A percentile compares a stretch with the other conserved stretches of the same genome.
phyloP scores from a whole-genome alignment of 2,113 vertebrate genomes.

The Alligator sinensis region DNA sequence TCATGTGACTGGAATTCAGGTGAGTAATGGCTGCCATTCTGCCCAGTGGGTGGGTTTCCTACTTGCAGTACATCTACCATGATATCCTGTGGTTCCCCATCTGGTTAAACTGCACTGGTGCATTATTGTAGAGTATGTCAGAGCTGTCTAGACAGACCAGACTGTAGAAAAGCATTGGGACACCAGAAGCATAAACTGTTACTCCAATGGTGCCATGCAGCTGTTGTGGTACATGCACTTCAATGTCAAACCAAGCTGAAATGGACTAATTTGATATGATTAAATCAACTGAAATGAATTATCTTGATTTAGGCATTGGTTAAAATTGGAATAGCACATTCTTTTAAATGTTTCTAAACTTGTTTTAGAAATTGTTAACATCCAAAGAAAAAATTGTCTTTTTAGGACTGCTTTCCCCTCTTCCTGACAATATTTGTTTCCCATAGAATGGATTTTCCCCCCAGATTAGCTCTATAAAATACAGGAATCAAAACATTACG shows the following conservation, averaged over 20 bases:
- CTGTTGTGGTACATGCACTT: neutral
- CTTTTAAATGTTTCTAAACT: no score
- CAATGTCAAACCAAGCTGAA: accelerated
- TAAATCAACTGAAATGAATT: neutral
- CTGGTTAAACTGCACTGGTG: neutral
- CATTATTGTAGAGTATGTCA: neutral
- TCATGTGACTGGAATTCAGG: accelerated
- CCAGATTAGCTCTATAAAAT: no score
- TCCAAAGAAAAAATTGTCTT: no score
- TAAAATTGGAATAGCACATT: no score
- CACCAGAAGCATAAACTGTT: neutral
- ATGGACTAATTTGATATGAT: neutral
- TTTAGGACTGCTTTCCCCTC: no score
- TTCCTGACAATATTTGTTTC: no score
- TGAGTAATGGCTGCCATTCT: accelerated
- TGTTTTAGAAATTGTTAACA: no score
- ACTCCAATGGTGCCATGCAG: neutral
- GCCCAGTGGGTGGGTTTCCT: neutral
- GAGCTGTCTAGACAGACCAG: neutral
- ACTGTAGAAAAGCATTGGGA: accelerated
- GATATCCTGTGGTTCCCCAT: neutral
- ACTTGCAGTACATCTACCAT: neutral
- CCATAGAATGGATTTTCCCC: no score
- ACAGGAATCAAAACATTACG: no score
- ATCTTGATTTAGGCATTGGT: neutral